Conservation (phyloP, 2,888 invertebrate species). For the Stenotaenia linearis region DNA sequence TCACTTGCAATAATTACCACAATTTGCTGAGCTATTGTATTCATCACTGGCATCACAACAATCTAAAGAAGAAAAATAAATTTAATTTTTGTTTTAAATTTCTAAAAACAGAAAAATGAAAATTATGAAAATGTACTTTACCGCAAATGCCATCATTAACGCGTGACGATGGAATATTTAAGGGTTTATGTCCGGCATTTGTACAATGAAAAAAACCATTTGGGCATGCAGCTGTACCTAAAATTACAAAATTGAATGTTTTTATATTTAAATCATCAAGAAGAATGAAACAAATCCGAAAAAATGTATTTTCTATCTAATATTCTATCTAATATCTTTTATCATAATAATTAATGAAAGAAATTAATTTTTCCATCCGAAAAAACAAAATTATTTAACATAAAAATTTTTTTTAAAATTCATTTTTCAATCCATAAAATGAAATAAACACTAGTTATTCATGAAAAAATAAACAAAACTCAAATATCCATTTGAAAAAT, state of each 20-base stretch:
- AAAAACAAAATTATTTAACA: neutral
- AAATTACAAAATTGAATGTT: too few relatives aligned
- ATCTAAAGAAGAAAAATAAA: constrained; percentile 53
- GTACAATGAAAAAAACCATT: constrained; percentile 79
- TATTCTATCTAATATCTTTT: too few relatives aligned
- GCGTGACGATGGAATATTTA: constrained; percentile 70
- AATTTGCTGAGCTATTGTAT: constrained; percentile 55
- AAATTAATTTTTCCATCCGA: too few relatives aligned
- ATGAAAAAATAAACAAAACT: too few relatives aligned
- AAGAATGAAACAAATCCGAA: too few relatives aligned
- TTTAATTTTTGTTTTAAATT: neutral
- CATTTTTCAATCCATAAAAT: too few relatives aligned
- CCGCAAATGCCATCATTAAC: constrained; percentile 91
- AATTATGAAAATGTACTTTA: constrained; percentile 40
- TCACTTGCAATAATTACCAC: constrained; percentile 66
- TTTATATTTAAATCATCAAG: too few relatives aligned
- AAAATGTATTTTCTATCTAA: too few relatives aligned
- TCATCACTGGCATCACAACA: constrained; percentile 61
- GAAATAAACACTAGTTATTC: too few relatives aligned
- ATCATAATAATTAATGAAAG: too few relatives aligned
- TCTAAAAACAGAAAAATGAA: neutral
- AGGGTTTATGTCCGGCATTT: constrained; percentile 62
- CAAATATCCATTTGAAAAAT: too few relatives aligned
- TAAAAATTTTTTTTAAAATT: too few relatives aligned
- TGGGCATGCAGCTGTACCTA: constrained; percentile 79